Evolutionary conservation across 1,140 invertebrate genomes (phyloP), one percentile per base, ranked within the genome.

Genomic region (Drosophila subpulchrella): DNA sequence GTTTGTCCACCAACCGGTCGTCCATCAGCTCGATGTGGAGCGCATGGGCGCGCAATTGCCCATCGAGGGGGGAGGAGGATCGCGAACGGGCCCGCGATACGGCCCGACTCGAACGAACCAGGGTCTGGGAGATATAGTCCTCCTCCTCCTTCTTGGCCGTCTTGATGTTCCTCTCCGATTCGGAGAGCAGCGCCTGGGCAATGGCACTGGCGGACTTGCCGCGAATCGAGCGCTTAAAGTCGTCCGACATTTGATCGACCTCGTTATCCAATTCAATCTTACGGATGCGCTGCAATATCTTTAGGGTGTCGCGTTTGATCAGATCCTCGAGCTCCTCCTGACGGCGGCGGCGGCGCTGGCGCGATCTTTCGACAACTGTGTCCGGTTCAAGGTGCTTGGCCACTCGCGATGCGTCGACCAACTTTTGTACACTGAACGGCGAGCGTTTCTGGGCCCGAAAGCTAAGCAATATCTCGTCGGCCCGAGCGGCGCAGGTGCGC

Each of bases 201-300:
- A 96, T 96, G 32, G 94, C 94, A 81, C 94, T 95, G 10, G 96
- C 96, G 3, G 96, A 96, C 93, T 95, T 96, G 46, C 95, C 96
- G 65, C 94, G 93, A 24, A 96, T 91, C 74, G 93, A 93, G 81
- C 91, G 94, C 75, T 92, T 93, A 24, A 95, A 90, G 76, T 94
- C 93, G 56, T 90, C 81, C 48, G 95, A 94, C 55, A 94, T 93
- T 73, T 94, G 92, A 4, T 94, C 75, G n/a, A 78, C 12, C 46
- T 89, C 89, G 51, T 80, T 91, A 39, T 91, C 83, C 36, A 91
- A 47, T 54, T 92, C 91, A 86, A 84, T 74, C 92, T 89, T 60
- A 12, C 82, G 79, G 51, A 91, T 84, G 65, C 92, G 92, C 90
- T 91, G 90, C 39, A 92, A 56, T 44, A 93, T 93, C 61, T 94